Conservation (phyloP, 2,888 invertebrate species). For the Nephrotoma appendiculata region DNA sequence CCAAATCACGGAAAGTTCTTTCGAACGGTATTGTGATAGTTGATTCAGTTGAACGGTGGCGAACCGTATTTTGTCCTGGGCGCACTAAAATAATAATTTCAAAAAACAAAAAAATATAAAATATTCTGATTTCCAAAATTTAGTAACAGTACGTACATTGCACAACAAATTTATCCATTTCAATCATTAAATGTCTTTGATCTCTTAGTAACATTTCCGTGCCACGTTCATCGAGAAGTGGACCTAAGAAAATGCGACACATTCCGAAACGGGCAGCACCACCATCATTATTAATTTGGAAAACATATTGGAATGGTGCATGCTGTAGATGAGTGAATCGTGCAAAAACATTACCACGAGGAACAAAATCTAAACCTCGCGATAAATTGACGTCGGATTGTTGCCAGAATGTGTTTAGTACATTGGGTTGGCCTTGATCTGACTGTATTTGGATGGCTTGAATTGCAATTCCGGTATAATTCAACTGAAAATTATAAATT, state of each 20-base stretch:
- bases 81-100: slow-evolving; percentile 35
- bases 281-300: slow-evolving; percentile 43
- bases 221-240: slow-evolving; percentile 49
- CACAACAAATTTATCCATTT: slow-evolving; percentile 50
- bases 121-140: not conserved
- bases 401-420: slow-evolving; percentile 60
- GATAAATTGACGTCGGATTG: slow-evolving; percentile 62
- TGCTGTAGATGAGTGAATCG: slow-evolving; percentile 66
- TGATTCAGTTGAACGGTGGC: slow-evolving; percentile 51
- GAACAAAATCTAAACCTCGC: slow-evolving; percentile 69
- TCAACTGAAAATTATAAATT: slow-evolving; percentile 12
- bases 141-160: slow-evolving; percentile 34
- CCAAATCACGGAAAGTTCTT: slow-evolving; percentile 59
- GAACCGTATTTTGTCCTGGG: slow-evolving; percentile 50
- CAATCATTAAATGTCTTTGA: slow-evolving; percentile 47
- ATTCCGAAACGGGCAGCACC: slow-evolving; percentile 40
- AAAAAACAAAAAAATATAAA: slow-evolving; percentile 6
- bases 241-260: slow-evolving; percentile 49
- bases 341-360: slow-evolving; percentile 56
- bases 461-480: slow-evolving; percentile 40
- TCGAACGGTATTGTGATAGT: slow-evolving; percentile 74
- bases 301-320: slow-evolving; percentile 49
- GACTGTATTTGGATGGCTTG: slow-evolving; percentile 39
- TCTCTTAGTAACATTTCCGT: slow-evolving; percentile 42
- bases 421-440: slow-evolving; percentile 38